Evolutionary conservation across 1,140 invertebrate genomes (phyloP).

Genomic region (Cardiocondyla obscurior): DNA sequence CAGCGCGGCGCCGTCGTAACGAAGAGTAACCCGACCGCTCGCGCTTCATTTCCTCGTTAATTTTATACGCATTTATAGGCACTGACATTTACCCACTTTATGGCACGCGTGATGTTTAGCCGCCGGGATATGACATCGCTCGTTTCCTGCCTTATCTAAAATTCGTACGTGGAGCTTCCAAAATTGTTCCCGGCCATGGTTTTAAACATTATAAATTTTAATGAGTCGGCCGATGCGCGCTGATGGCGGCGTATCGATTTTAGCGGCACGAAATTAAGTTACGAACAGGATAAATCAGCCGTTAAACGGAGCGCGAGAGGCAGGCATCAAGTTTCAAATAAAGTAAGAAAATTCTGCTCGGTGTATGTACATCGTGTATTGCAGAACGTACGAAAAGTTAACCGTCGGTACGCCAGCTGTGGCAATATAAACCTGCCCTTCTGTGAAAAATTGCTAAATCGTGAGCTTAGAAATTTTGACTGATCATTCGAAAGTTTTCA

Average conservation of each 20-base stretch:
- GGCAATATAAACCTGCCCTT: neutral
- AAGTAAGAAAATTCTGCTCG: neutral
- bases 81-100: constrained; percentile 23
- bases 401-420: neutral
- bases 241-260: constrained; percentile 22
- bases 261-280: neutral
- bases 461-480: constrained; percentile 5
- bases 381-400: constrained; percentile 17
- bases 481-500: constrained; percentile 14
- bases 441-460: constrained; percentile 36
- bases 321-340: neutral
- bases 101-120: neutral
- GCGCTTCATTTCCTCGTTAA: constrained; percentile 60
- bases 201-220: constrained; percentile 18
- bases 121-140: neutral
- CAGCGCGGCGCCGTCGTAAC: constrained; percentile 20
- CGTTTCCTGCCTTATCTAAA: constrained; percentile 1
- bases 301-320: neutral
- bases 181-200: neutral
- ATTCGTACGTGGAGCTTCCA: neutral
- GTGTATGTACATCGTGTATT: neutral
- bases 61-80: constrained; percentile 46
- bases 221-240: neutral
- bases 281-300: neutral
- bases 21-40: constrained; percentile 20